These are phyloP conservation scores for Tanaodytes sp. DNA, from an alignment of 2,888 invertebrate species.

Conservation along the genomic window DNA sequence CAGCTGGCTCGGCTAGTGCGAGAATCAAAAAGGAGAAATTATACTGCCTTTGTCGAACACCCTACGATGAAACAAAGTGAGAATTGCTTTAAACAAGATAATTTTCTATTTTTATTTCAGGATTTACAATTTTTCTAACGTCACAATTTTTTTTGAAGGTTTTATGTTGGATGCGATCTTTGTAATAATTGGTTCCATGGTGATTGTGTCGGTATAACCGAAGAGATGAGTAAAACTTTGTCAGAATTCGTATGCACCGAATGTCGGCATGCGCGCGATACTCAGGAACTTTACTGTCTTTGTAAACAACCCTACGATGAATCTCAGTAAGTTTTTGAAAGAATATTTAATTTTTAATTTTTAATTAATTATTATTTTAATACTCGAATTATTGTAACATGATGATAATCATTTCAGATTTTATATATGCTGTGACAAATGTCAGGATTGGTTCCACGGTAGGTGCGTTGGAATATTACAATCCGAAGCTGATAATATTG, in stretches of 20 bases:
- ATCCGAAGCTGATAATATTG: conserved; percentile 94
- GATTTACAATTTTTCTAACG: too few relatives aligned
- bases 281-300: conserved; percentile 94
- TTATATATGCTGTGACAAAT: conserved; percentile 98
- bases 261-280: conserved; percentile 88
- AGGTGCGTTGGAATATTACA: conserved; percentile 95
- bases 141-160: conserved; percentile 70
- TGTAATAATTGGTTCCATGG: conserved; percentile 99
- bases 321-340: conserved; percentile 83
- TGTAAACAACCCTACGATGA: conserved; percentile 98
- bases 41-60: conserved; percentile 92
- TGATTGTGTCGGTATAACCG: conserved; percentile 94
- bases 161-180: conserved; percentile 97
- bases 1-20: conserved; percentile 61
- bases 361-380: too few relatives aligned
- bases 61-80: conserved; percentile 95
- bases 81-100: too few relatives aligned
- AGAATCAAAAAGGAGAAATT: conserved; percentile 83
- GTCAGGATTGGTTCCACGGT: conserved; percentile 99
- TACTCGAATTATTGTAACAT: too few relatives aligned
- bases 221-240: conserved; percentile 90
- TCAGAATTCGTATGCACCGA: conserved; percentile 92
- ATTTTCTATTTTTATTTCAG: too few relatives aligned
- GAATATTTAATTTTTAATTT: too few relatives aligned
- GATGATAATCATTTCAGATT: conserved; percentile 78